These are phyloP conservation scores for Tetragonula clypearis DNA, from an alignment of 1,140 invertebrate species.

Conservation along the genomic window DNA sequence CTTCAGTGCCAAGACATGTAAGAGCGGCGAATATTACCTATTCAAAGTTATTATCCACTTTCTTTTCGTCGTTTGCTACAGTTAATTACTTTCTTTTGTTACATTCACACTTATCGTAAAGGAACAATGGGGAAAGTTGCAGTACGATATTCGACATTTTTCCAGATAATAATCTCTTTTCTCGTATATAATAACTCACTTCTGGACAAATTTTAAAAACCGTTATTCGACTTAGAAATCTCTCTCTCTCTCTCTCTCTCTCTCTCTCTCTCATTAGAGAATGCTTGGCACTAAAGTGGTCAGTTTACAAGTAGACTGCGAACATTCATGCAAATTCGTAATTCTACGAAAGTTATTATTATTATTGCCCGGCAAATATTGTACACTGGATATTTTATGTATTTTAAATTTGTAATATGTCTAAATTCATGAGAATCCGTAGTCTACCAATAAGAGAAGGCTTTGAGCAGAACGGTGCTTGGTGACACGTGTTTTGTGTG, in stretches of 20 bases:
- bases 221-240: not conserved
- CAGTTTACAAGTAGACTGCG: not conserved
- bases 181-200: not conserved
- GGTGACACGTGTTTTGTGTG: slow-evolving; percentile 80
- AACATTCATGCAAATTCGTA: too few species aligned
- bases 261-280: not conserved
- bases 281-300: slow-evolving; percentile 37
- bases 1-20: slow-evolving; percentile 31
- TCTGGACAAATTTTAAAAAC: not conserved
- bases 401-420: too few species aligned
- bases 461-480: slow-evolving; percentile 67
- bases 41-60: not conserved
- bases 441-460: slow-evolving; percentile 3
- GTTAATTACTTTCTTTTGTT: not conserved
- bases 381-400: too few species aligned
- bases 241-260: not conserved
- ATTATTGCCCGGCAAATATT: too few species aligned
- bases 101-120: not conserved
- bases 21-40: not conserved
- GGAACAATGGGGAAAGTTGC: not conserved
- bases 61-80: too few species aligned
- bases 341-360: too few species aligned
- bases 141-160: not conserved
- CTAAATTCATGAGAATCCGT: too few species aligned
- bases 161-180: not conserved